Evolutionary conservation across 2,113 vertebrate species (phyloP).

Genomic region (Cisticola juncidis): DNA sequence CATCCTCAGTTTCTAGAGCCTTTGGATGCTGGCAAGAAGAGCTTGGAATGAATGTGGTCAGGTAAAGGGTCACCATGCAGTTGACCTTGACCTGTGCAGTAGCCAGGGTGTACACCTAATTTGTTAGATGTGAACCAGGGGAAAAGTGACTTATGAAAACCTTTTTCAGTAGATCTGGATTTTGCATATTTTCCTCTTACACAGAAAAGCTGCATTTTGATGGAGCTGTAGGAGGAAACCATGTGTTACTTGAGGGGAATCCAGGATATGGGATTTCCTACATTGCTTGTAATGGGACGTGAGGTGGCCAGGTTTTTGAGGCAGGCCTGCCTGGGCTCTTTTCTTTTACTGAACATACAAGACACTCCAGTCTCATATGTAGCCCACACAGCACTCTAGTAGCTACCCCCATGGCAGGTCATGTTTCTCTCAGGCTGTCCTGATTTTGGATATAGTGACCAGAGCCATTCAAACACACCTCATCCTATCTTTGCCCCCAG

Average conservation of each 20-base stretch:
- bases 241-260: not conserved
- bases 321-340: not conserved
- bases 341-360: not conserved
- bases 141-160: not conserved
- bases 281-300: not conserved
- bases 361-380: not conserved
- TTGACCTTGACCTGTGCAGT: not conserved
- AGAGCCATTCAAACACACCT: not conserved
- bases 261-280: not conserved
- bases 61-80: fast-evolving
- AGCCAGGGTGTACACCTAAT: not conserved
- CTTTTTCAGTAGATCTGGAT: not conserved
- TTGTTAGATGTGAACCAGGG: fast-evolving
- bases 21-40: not conserved
- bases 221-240: not conserved
- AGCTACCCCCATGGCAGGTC: not conserved
- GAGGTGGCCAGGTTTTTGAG: not conserved
- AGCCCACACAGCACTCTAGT: too few relatives aligned
- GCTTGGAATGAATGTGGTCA: not conserved
- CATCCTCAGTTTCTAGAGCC: not conserved
- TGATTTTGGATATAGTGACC: not conserved
- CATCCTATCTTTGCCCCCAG: not conserved
- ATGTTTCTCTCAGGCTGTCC: not conserved
- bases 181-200: not conserved
- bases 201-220: not conserved